A percentile compares a stretch with the other conserved stretches of the same genome.
These are phyloP conservation scores for Alethe castanea DNA, from an alignment of 2,113 vertebrate species.

Conservation along the genomic window DNA sequence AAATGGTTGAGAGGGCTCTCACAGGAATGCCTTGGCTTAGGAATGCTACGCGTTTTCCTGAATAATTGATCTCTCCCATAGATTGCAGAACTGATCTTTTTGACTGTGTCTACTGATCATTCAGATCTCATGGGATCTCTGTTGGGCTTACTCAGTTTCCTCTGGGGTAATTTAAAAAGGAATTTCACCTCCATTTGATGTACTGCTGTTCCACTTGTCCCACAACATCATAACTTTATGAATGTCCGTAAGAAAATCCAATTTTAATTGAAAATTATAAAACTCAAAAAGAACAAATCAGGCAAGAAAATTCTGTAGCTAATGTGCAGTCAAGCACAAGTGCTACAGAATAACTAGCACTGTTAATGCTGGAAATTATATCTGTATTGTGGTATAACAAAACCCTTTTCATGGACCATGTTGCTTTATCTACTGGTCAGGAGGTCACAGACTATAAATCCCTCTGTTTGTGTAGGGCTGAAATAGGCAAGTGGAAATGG, in stretches of 20 bases:
- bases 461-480: background rate
- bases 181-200: background rate
- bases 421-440: background rate
- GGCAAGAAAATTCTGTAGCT: background rate
- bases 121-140: background rate
- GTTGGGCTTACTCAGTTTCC: background rate
- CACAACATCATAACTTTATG: background rate
- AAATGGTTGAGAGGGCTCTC: background rate
- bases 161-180: background rate
- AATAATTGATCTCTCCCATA: background rate
- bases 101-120: background rate
- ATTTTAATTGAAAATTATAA: background rate
- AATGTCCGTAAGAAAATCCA: background rate
- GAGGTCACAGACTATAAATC: background rate
- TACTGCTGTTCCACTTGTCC: background rate
- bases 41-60: background rate
- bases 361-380: background rate
- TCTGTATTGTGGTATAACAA: background rate
- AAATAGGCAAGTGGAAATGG: background rate
- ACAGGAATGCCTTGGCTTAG: background rate
- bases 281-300: background rate
- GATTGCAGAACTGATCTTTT: background rate
- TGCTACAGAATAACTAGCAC: background rate
- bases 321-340: background rate
- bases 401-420: rapidly evolving